These are phyloP conservation scores for Protodeltote pygarga DNA, from an alignment of 2,888 invertebrate species.

Conservation along the genomic window DNA sequence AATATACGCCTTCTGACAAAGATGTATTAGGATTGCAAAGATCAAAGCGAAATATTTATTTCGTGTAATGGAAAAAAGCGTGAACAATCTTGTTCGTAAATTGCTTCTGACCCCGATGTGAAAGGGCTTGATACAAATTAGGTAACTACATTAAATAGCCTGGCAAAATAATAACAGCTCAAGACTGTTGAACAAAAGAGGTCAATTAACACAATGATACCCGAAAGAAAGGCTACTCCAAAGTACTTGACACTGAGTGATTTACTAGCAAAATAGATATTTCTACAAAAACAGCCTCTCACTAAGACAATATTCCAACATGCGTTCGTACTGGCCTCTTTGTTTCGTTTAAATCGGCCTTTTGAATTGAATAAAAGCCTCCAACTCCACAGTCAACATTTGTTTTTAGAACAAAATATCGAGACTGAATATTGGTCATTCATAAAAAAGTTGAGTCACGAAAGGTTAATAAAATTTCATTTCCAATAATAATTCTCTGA, in stretches of 20 bases:
- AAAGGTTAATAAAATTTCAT: constrained; percentile 2
- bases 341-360: constrained; percentile 9
- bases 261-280: neutral
- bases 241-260: neutral
- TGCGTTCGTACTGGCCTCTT: neutral
- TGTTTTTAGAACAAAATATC: constrained; percentile 6
- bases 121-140: neutral
- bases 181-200: neutral
- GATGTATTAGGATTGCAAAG: neutral
- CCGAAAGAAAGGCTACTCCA: neutral
- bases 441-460: neutral
- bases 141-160: neutral
- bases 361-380: constrained; percentile 15
- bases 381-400: constrained; percentile 6
- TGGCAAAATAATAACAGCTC: neutral
- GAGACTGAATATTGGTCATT: constrained; percentile 8
- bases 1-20: no score
- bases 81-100: neutral
- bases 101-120: neutral
- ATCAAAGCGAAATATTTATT: neutral
- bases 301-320: constrained; percentile 12
- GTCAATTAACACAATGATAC: neutral
- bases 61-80: neutral
- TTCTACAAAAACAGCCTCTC: neutral
- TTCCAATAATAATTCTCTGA: constrained; percentile 7